These are phyloP conservation scores for Lepisosteus oculatus DNA, from an alignment of 2,113 vertebrate genomes.

Conservation along the genomic window DNA sequence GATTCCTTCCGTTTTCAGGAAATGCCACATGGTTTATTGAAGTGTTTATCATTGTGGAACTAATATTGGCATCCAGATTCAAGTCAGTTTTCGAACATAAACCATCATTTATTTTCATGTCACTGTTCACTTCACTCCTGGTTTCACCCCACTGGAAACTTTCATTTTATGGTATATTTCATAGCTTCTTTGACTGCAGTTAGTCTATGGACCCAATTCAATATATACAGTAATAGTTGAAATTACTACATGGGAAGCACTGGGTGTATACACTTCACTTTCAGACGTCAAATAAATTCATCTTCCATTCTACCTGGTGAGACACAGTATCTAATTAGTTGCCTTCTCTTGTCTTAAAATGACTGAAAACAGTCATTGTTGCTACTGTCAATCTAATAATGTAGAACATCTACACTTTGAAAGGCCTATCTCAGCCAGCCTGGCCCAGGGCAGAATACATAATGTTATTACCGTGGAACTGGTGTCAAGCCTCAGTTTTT, in stretches of 20 bases:
- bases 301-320: conserved; percentile 4
- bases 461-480: neutral
- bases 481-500: neutral
- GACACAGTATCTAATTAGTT: conserved; percentile 23
- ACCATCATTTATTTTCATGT: conserved; percentile 51
- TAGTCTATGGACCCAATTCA: conserved; percentile 24
- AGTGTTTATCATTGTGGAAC: no score
- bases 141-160: conserved; percentile 51
- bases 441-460: conserved; percentile 15
- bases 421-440: conserved; percentile 4
- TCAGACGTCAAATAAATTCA: conserved; percentile 16
- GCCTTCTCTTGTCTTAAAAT: conserved; percentile 12
- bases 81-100: conserved; percentile 30
- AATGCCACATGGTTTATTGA: no score
- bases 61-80: no score
- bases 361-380: neutral
- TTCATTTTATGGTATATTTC: conserved; percentile 38
- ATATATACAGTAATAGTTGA: conserved; percentile 6
- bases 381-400: conserved; percentile 8
- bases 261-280: conserved; percentile 7
- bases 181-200: conserved; percentile 13
- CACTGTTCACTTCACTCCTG: conserved; percentile 57
- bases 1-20: no score
- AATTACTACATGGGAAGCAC: neutral
- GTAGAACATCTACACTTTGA: neutral